Base-by-base conservation (phyloP, 2,113 vertebrate species). In the Tragelaphus strepsiceros region DNA sequence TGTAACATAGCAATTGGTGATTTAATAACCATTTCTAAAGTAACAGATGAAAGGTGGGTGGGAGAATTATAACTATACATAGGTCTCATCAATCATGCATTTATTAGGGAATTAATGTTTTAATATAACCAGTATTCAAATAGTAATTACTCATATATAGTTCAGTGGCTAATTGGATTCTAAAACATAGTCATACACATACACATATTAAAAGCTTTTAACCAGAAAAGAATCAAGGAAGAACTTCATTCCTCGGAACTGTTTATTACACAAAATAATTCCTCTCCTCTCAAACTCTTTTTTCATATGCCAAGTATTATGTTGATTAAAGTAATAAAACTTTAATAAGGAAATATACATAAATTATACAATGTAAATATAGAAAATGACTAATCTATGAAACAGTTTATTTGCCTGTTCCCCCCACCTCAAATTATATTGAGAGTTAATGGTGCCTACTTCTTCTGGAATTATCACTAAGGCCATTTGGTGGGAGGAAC, bases 271-370 rank as follows among this genome's bases (percentile, higher is more conserved):
- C 32, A 96, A 0, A 46, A 74, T 51, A 28, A 6, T 89, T 86
- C 15, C 86, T 96, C 39, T 97, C 49, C 58, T 78, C 56, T 87
- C 56, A 89, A 89, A 93, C 7, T 61, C 16, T 3, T 88, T 56
- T 96, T 62, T 82, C 49, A 35, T 62, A 4, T 96, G 97, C 91
- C 87, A 82, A 64, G 43, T 97, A 74, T 80, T 0, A 0, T 71
- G 30, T 91, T 96, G 92, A 97, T 94, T 92, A 21, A 89, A 95
- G 0, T 7, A 64, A 96, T 90, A 80, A 97, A 93, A 97, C 92
- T 56, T 85, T 86, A 67, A 14, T 95, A 87, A 82, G 67, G 62
- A 71, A 15, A 58, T 86, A 59, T n/a, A 71, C 85, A 90, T 2
- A 96, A 81, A 46, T 82, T 84, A 7, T 92, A 90, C 88, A 84